Base-by-base conservation (phyloP, 2,888 invertebrate species). In the Aricia artaxerxes region DNA sequence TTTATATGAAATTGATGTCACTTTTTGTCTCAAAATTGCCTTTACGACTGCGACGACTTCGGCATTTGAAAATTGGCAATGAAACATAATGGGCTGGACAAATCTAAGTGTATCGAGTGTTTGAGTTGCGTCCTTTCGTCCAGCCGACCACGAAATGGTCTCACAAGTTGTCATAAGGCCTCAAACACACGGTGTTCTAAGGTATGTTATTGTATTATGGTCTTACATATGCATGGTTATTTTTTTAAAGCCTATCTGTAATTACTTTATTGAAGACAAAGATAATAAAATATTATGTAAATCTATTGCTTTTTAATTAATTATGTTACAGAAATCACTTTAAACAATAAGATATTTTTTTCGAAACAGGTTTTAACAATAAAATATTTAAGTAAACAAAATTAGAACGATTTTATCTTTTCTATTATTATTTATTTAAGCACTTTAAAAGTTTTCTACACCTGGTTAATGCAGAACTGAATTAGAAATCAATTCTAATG, bases 181-280 rank as follows among this genome's bases (percentile, higher is more conserved):
- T 87, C 86, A 77, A 77, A 89, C 90, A 88, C 69, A 69, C 69
- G 13, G 69, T 69, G 90, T 91, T 91, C 90, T 92, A 90, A 88
- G 90, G 89, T 93, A 93, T 92, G 90, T 93, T 90, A 93, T 91
- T 92, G 90, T 92, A 92, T 92, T 92, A 93, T 91, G 92, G 91
- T 94, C 92, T 90, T 92, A 90, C 90, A 92, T 93, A 93, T 91
- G 94, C 93, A 94, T 94, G 93, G 92, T 94, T 94, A 93, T 93
- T 94, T 93, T 92, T 93, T 93, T 94, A 94, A 93, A 93, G 94
- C 93, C 93, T 94, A 93, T 91, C 94, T 94, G 92, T 94, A 94
- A 94, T 93, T 94, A 94, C 93, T 94, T 94, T 94, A 94, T 94
- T 93, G 92, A 94, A 94, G 92, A 94, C 94, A 93, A 93, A 94